phyloP scores from a whole-genome alignment of 30 jellyfish, hydroid and myxozoan genomes.

The Clytia hemisphaerica region DNA sequence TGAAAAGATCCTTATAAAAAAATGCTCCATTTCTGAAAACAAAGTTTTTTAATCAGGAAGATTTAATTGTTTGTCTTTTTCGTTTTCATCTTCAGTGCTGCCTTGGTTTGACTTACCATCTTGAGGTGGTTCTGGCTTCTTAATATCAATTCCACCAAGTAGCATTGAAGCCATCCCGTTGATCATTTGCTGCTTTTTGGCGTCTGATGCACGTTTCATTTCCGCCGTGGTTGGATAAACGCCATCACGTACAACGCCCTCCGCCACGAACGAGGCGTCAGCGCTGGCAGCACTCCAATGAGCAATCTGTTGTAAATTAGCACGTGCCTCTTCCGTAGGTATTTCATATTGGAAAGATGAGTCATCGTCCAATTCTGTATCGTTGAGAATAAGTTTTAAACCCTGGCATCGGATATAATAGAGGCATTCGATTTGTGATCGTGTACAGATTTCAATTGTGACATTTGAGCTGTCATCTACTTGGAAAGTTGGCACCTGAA shows the following conservation, averaged over 20 bases:
- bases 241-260: slow-evolving; percentile 52
- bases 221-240: slow-evolving; percentile 38
- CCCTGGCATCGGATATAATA: slow-evolving; percentile 45
- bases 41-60: slow-evolving; percentile 16
- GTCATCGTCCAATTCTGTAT: slow-evolving; percentile 19
- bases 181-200: neutral
- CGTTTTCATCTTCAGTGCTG: neutral
- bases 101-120: too few species aligned
- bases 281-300: slow-evolving; percentile 64
- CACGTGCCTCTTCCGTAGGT: slow-evolving; percentile 6
- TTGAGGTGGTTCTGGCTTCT: slow-evolving; percentile 5
- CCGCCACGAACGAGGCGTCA: slow-evolving; percentile 49
- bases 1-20: too few species aligned
- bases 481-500: slow-evolving; percentile 64
- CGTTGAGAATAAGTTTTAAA: slow-evolving; percentile 3
- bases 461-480: slow-evolving; percentile 54
- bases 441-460: slow-evolving; percentile 18
- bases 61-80: slow-evolving; percentile 17
- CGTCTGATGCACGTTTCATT: slow-evolving; percentile 23
- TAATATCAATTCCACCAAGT: slow-evolving; percentile 4
- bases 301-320: slow-evolving; percentile 50
- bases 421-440: slow-evolving; percentile 49
- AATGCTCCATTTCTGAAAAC: too few species aligned
- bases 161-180: slow-evolving; percentile 17
- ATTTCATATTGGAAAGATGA: slow-evolving; percentile 17